These are phyloP conservation scores for Drosophila ohnishii DNA, from an alignment of 1,140 invertebrate species.

Conservation along the genomic window DNA sequence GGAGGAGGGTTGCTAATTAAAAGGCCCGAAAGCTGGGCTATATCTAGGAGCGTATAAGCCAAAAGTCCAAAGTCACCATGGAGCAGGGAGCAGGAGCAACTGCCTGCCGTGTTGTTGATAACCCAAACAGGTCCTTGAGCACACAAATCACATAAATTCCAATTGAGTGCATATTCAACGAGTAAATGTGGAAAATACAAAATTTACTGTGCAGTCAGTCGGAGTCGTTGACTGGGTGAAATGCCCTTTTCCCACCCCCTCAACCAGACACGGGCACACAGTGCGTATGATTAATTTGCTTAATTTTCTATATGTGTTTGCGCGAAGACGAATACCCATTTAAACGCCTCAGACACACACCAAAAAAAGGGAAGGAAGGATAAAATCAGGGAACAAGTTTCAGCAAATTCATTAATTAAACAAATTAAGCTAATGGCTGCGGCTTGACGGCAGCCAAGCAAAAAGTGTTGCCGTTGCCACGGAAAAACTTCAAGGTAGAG, in stretches of 20 bases:
- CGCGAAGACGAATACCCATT: slow-evolving; percentile 31
- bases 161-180: slow-evolving; percentile 81
- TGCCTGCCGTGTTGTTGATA: slow-evolving; percentile 77
- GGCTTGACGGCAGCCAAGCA: slow-evolving; percentile 36
- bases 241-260: not conserved
- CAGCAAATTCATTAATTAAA: slow-evolving; percentile 60
- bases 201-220: slow-evolving; percentile 74
- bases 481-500: slow-evolving; percentile 12
- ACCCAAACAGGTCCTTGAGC: slow-evolving; percentile 78
- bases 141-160: slow-evolving; percentile 83
- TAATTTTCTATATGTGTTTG: slow-evolving; percentile 45
- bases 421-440: slow-evolving; percentile 59
- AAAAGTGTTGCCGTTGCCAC: slow-evolving; percentile 41
- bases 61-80: slow-evolving; percentile 73
- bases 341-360: slow-evolving; percentile 32
- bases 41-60: slow-evolving; percentile 53
- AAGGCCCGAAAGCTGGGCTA: slow-evolving; percentile 53
- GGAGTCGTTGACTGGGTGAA: slow-evolving; percentile 5
- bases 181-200: slow-evolving; percentile 69
- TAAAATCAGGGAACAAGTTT: slow-evolving; percentile 50
- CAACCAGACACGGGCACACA: slow-evolving; percentile 24
- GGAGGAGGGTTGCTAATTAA: slow-evolving; percentile 60
- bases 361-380: slow-evolving; percentile 13
- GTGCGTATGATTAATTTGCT: slow-evolving; percentile 77
- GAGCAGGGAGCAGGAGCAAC: slow-evolving; percentile 12